Evolutionary conservation across 2,888 invertebrate genomes (phyloP).

Genomic region (Gnatocerus cornutus): DNA sequence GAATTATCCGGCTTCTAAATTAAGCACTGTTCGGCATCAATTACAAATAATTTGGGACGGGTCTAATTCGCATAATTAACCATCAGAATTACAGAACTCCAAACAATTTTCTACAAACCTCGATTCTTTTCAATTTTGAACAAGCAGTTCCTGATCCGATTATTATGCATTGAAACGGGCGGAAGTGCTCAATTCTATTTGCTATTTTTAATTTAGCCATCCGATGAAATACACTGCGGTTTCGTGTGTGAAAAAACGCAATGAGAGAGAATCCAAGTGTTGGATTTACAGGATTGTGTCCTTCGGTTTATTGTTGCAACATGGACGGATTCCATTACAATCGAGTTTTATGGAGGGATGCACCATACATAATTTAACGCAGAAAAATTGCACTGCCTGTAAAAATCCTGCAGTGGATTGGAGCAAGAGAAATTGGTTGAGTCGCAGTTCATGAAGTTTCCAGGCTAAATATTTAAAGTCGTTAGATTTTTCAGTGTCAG

Average conservation of each 20-base stretch:
- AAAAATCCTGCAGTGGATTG: neutral
- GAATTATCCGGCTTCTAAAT: constrained; percentile 27
- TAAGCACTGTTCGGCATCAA: constrained; percentile 20
- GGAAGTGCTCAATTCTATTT: constrained; percentile 15
- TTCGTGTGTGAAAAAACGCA: neutral
- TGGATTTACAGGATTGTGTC: neutral
- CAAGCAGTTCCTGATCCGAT: constrained; percentile 3
- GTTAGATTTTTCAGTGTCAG: constrained; percentile 4
- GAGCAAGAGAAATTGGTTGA: neutral
- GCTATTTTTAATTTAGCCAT: constrained; percentile 4
- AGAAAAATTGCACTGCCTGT: constrained; percentile 6
- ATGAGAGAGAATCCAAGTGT: constrained; percentile 5
- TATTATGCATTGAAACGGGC: neutral
- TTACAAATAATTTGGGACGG: constrained; percentile 36
- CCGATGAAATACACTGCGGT: constrained; percentile 15
- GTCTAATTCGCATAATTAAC: constrained; percentile 34
- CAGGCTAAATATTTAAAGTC: neutral
- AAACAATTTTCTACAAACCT: constrained; percentile 6
- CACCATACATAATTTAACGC: constrained; percentile 1
- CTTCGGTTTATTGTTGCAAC: neutral
- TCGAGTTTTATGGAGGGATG: neutral
- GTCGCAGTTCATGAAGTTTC: neutral
- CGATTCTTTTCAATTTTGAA: neutral
- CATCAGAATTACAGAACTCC: constrained; percentile 1
- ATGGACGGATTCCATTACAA: constrained; percentile 6